phyloP scores from a whole-genome alignment of 2,888 invertebrate genomes.

The Hypercompe scribonia region DNA sequence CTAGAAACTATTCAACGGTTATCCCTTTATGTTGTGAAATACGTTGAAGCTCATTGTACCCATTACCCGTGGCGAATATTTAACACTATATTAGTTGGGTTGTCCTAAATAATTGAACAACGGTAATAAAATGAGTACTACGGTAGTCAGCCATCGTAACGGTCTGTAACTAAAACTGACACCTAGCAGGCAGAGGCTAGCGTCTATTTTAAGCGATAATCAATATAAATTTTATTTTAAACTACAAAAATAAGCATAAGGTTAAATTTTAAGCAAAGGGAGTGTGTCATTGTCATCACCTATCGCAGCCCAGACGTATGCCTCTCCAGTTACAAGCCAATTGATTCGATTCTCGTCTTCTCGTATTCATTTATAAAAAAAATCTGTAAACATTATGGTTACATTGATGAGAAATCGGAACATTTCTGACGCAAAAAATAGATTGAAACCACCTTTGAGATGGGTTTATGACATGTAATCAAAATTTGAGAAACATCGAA shows the following conservation, averaged over 20 bases:
- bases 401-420: too few species aligned
- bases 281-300: too few species aligned
- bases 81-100: not conserved
- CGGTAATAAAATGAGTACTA: not conserved
- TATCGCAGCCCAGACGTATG: too few species aligned
- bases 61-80: not conserved
- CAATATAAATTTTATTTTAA: not conserved
- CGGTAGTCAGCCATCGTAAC: not conserved
- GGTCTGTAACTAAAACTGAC: not conserved
- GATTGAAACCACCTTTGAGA: too few species aligned
- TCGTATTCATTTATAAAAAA: too few species aligned
- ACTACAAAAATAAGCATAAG: not conserved
- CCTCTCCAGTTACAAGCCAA: too few species aligned
- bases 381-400: too few species aligned
- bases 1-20: not conserved
- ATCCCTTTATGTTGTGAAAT: not conserved
- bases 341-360: too few species aligned
- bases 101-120: not conserved
- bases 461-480: too few species aligned
- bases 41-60: not conserved
- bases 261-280: too few species aligned
- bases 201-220: not conserved
- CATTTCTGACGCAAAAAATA: too few species aligned
- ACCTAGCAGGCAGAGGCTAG: too few species aligned
- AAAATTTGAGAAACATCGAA: not conserved